Percentiles rank a stretch among this genome's conserved stretches.
Conservation (phyloP, 2,113 vertebrate genomes). For the Percina caprodes region DNA sequence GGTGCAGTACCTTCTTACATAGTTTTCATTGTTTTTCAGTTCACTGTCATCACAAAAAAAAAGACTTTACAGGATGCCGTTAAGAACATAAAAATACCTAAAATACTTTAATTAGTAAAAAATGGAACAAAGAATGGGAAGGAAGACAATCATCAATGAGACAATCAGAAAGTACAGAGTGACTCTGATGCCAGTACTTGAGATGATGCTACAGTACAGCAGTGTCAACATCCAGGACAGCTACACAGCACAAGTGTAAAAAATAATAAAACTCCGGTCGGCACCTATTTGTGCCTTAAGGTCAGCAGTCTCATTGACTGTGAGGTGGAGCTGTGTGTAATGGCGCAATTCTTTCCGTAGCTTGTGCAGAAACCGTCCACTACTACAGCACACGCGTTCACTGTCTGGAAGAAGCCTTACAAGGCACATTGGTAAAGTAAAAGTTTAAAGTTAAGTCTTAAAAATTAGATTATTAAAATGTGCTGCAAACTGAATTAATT, state of each 20-base stretch:
- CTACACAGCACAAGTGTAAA: neutral
- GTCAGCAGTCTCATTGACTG: neutral
- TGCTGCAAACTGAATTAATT: neutral
- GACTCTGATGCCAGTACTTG: too few species aligned
- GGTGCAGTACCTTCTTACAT: neutral
- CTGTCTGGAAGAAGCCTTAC: neutral
- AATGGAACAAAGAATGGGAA: neutral
- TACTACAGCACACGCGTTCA: neutral
- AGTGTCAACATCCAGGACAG: constrained; percentile 3
- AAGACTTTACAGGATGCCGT: neutral
- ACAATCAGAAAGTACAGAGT: neutral
- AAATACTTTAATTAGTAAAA: neutral
- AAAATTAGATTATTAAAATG: too few species aligned
- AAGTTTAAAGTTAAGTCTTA: too few species aligned
- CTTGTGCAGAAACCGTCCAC: constrained; percentile 3
- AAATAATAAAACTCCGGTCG: constrained; percentile 14
- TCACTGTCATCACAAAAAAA: neutral
- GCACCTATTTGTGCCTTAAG: neutral
- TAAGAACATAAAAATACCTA: neutral
- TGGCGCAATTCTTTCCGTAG: neutral
- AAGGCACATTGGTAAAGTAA: neutral
- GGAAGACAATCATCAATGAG: neutral
- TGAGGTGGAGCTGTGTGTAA: constrained; percentile 14
- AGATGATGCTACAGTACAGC: neutral
- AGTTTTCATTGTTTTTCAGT: neutral